phyloP scores from a whole-genome alignment of 2,113 vertebrate species.

The Macrotus californicus region DNA sequence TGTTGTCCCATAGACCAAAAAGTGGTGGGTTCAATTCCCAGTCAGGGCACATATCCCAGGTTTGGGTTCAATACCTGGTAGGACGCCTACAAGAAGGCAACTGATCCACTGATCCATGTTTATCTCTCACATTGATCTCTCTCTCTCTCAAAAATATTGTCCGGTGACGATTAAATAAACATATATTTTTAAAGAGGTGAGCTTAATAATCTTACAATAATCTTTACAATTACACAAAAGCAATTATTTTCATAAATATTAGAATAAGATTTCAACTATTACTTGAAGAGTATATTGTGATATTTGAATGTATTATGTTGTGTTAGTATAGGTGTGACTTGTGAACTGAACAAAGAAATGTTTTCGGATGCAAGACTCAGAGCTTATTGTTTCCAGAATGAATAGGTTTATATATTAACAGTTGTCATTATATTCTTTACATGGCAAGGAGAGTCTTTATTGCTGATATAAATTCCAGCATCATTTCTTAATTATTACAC shows the following conservation, averaged over 20 bases:
- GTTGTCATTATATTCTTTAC: background rate
- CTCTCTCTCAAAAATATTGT: too few species aligned
- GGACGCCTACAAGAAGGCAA: too few species aligned
- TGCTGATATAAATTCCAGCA: slow-evolving; percentile 71
- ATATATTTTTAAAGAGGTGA: too few species aligned
- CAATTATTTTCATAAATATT: slow-evolving; percentile 78
- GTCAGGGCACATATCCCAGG: too few species aligned
- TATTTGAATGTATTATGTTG: slow-evolving; percentile 67
- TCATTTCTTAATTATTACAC: slow-evolving; percentile 73
- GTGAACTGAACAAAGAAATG: slow-evolving; percentile 66
- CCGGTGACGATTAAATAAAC: too few species aligned
- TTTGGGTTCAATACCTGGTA: too few species aligned
- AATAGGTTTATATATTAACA: slow-evolving; percentile 59
- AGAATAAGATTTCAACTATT: slow-evolving; percentile 73
- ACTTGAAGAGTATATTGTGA: slow-evolving; percentile 61
- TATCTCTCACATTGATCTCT: too few species aligned
- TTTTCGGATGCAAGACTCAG: slow-evolving; percentile 57
- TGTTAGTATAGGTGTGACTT: slow-evolving; percentile 75
- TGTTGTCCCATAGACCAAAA: too few species aligned
- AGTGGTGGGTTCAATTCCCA: too few species aligned
- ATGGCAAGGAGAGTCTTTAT: slow-evolving; percentile 60
- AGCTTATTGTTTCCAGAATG: slow-evolving; percentile 66
- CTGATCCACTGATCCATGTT: too few species aligned
- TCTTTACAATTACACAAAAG: slow-evolving; percentile 79
- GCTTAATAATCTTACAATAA: slow-evolving; percentile 59